Evolutionary conservation across 1,140 invertebrate genomes (phyloP).

Genomic region (Tetragonula clypearis): DNA sequence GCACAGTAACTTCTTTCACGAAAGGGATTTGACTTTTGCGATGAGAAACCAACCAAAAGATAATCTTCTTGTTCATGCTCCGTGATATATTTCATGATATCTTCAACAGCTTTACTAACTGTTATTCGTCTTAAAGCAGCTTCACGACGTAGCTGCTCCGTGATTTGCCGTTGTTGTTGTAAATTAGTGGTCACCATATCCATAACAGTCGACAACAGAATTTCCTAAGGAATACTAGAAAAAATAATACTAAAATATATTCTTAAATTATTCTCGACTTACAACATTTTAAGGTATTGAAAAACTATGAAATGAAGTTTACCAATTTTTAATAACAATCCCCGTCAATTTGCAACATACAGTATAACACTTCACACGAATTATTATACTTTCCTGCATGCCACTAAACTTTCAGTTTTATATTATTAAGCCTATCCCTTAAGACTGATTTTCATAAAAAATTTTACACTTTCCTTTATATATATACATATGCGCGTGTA

Average conservation of each 20-base stretch:
- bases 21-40: constrained; percentile 98
- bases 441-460: constrained; percentile 14
- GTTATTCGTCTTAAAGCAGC: constrained; percentile 94
- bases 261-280: background rate
- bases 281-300: background rate
- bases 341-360: no score
- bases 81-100: constrained; percentile 96
- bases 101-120: constrained; percentile 94
- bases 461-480: background rate
- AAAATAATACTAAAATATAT: background rate
- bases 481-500: background rate
- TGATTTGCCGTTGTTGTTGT: constrained; percentile 95
- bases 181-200: constrained; percentile 95
- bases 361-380: background rate
- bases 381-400: background rate
- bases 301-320: background rate
- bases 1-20: constrained; percentile 97
- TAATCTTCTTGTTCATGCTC: constrained; percentile 97
- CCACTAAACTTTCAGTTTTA: background rate
- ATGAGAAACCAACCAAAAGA: constrained; percentile 96
- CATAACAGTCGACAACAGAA: constrained; percentile 83
- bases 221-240: constrained; percentile 6
- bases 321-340: constrained; percentile 23
- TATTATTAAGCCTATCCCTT: constrained; percentile 35
- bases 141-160: constrained; percentile 96